Base-by-base conservation (phyloP, 1,140 invertebrate species). In the Drosophila novamexicana region DNA sequence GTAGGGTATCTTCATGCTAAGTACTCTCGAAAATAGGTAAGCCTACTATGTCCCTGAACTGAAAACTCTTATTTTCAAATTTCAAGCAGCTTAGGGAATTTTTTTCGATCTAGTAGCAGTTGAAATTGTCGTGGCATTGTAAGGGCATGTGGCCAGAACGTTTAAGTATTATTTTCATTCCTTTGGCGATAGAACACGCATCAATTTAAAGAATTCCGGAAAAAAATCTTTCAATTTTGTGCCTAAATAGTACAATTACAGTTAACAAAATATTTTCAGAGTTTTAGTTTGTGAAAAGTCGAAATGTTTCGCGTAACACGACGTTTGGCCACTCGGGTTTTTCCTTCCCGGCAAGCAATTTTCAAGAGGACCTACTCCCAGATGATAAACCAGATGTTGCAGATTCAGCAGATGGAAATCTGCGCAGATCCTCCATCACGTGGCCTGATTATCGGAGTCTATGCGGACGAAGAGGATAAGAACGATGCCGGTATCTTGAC, bases 391-490 rank as follows among this genome's bases (percentile, higher is more conserved):
- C 90, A 91, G 32, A 89, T 91, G 91, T 50, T 91, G 29, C 84
- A 88, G 12, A 58, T 91, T 16, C 84, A 88, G 37, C 79, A 91
- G 14, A 92, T 88, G 63, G 91, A 92, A 44, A 86, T 92, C 22
- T 92, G 91, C 56, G 91, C 91, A 0, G 91, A 91, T 69, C 88
- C 91, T 0, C 90, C 91, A 0, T 92, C 91, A 1, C 72, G 90
- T 4, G 91, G 85, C 3, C 56, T 92, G 1, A 84, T 92, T 4
- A 45, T 92, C 2, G 91, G 91, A 2, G 89, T 92, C 0, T 92
- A 91, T 65, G 82, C 91, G 5, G 90, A 92, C 14, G 91, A 91
- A 62, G 89, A 92, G 4, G 91, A 92, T 36, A 91, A 83, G 29
- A 79, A 76, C 7, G 85, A 92, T 59, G 75, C 89, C 2, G 91